Evolutionary conservation across 2,888 invertebrate species (phyloP).

Genomic region (Hololepta plana): DNA sequence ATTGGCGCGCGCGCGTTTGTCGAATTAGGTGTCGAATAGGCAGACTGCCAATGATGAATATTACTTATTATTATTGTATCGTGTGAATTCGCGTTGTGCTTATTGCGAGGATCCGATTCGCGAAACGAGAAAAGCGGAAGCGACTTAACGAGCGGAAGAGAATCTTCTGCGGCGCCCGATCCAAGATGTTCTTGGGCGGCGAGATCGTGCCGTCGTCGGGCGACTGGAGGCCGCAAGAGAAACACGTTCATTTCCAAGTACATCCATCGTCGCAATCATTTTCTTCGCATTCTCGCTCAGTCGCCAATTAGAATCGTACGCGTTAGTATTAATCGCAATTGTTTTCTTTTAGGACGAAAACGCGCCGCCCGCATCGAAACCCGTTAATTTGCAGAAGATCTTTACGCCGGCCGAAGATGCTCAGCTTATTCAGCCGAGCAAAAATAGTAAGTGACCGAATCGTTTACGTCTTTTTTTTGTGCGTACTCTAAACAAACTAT

Average conservation of each 20-base stretch:
- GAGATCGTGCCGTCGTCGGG: conserved; percentile 14
- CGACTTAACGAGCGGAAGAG: background rate
- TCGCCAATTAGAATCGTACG: too few relatives aligned
- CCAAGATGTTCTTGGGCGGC: conserved; percentile 23
- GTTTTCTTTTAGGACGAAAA: conserved; percentile 37
- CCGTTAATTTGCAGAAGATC: conserved; percentile 70
- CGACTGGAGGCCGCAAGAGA: conserved; percentile 16
- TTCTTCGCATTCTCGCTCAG: too few relatives aligned
- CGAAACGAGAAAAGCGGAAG: background rate
- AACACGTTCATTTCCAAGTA: conserved; percentile 25
- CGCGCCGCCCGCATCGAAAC: conserved; percentile 40
- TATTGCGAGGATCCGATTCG: background rate
- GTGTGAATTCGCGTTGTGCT: conserved; percentile 1
- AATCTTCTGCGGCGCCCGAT: too few relatives aligned
- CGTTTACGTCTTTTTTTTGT: background rate
- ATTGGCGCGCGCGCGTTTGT: too few relatives aligned
- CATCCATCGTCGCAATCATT: too few relatives aligned
- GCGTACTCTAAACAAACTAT: too few relatives aligned
- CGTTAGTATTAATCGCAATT: too few relatives aligned
- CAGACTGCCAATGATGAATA: too few relatives aligned
- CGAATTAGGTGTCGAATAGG: too few relatives aligned
- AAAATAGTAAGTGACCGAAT: conserved; percentile 21
- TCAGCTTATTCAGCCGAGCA: conserved; percentile 57
- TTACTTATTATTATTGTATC: too few relatives aligned
- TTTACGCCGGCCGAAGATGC: conserved; percentile 77